Evolutionary conservation across 2,113 vertebrate genomes (phyloP).

Genomic region (Semnornis frantzii): DNA sequence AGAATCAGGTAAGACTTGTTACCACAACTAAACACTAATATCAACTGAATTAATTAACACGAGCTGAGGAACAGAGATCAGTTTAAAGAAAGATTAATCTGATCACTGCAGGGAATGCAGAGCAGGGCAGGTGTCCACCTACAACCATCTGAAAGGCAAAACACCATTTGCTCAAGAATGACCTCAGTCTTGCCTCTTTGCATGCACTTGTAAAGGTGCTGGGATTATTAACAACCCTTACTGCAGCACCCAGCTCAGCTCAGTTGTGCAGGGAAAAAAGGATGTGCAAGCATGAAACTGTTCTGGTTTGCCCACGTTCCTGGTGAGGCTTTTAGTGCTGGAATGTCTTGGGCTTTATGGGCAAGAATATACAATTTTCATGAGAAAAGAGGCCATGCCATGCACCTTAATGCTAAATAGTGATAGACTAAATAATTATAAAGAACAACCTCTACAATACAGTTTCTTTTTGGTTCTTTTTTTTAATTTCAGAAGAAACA

Average conservation of each 20-base stretch:
- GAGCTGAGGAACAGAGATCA: background rate
- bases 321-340: background rate
- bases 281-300: background rate
- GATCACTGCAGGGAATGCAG: background rate
- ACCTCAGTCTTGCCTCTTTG: background rate
- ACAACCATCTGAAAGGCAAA: background rate
- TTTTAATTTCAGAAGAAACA: background rate
- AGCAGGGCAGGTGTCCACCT: background rate
- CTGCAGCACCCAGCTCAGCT: background rate
- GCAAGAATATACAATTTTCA: background rate
- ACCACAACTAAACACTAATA: background rate
- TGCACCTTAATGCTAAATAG: background rate
- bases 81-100: background rate
- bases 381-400: background rate
- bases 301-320: background rate
- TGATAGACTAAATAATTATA: background rate
- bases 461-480: background rate
- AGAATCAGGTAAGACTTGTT: background rate
- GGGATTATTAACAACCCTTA: background rate
- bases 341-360: background rate
- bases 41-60: background rate
- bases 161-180: background rate
- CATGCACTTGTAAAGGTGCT: background rate
- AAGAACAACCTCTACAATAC: background rate
- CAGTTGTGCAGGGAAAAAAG: fast-evolving